Percentiles rank a stretch among this genome's conserved stretches.
Evolutionary conservation across 2,797 vertebrate genomes (phyloP).

Genomic region (Pempheris klunzingeri): DNA sequence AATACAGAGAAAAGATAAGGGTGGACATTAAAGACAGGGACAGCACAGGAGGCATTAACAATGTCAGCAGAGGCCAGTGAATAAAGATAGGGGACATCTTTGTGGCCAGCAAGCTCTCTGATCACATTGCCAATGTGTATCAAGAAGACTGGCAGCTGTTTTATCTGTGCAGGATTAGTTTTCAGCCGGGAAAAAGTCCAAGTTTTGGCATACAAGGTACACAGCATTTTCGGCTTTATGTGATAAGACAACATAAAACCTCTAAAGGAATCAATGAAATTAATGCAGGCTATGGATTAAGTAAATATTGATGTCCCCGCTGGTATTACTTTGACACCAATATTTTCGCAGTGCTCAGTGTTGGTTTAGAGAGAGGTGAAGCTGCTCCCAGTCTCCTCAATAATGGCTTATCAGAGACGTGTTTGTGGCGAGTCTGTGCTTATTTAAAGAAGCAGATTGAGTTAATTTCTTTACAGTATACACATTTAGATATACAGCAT

Average conservation of each 20-base stretch:
- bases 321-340: not conserved
- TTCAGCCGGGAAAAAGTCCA: not conserved
- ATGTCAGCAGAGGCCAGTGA: not conserved
- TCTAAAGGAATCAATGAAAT: not conserved
- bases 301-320: not conserved
- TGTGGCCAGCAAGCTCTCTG: not conserved
- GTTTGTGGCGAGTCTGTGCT: not conserved
- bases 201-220: not conserved
- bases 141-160: not conserved
- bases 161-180: not conserved
- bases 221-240: not conserved
- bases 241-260: not conserved
- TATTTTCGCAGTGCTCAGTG: not conserved
- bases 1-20: not conserved
- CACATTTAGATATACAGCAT: conserved; percentile 47
- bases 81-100: not conserved
- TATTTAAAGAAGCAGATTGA: not conserved
- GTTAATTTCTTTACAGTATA: rapidly evolving
- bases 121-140: not conserved
- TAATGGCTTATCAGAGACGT: not conserved
- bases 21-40: not conserved
- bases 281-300: not conserved
- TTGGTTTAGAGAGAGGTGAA: not conserved
- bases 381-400: not conserved
- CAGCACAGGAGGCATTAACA: not conserved